Base-by-base conservation (phyloP, 2,113 vertebrate species). In the Geococcyx californianus region DNA sequence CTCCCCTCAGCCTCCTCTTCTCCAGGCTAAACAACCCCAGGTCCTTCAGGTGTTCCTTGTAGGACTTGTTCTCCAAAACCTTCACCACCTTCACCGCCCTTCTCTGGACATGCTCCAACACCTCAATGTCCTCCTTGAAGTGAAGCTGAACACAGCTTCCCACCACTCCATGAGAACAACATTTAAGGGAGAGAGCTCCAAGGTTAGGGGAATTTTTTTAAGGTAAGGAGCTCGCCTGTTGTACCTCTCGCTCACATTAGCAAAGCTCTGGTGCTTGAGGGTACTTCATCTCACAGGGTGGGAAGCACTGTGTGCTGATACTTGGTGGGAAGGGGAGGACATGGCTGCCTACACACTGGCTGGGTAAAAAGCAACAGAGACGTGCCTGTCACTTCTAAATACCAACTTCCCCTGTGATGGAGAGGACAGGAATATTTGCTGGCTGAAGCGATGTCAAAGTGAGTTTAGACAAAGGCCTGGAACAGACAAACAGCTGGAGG, bases 391-490 rank as follows among this genome's bases (percentile, higher is more conserved):
- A 7, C 34, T 13, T 47, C 54, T 42, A 33, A 85, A 79, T 6
- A 17, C 67, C 78, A 16, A 38, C 6, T 6, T 40, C 38, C 20
- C 0, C 17, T 67, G 69, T 0, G 11, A 55, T 1, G 29, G 52
- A 18, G 66, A 76, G 10, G 0, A 0, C 66, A 21, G 18, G 0
- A 34, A 26, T 19, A 16, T 55, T 36, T 36, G 26, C 56, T 28
- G 31, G 77, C 0, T 0, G 59, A 14, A 84, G 29, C 9, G 3
- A 9, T 0, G 0, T 66, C 77, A 64, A 6, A 13, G 1, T 3
- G 64, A 81, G 60, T 77, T 87, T 20, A 51, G 56, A 42, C 23
- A 51, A 74, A 81, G 0, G 5, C 58, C 44, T 60, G 63, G 60
- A 73, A 69, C 4, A 42, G 75, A 21, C 55, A 7, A 13, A 36